Percentiles rank a stretch among this genome's conserved stretches.
Evolutionary conservation across 2,888 invertebrate species (phyloP).

Genomic region (Lasioglossum figueresi): DNA sequence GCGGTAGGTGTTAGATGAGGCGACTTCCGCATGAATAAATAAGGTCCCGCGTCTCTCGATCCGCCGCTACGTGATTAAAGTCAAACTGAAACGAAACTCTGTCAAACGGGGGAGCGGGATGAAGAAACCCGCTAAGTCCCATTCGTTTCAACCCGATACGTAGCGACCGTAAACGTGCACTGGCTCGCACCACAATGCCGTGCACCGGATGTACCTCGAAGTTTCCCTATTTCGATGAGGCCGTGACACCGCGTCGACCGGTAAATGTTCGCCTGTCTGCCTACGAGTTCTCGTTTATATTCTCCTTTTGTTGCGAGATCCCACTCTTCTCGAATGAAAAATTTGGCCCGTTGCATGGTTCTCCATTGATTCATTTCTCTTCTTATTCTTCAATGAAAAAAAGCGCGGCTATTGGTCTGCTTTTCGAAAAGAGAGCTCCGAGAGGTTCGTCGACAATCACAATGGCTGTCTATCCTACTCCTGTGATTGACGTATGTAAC

Average conservation of each 20-base stretch:
- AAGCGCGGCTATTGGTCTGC: not conserved
- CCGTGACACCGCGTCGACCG: slow-evolving; percentile 18
- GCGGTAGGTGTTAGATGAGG: not conserved
- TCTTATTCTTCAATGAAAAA: not conserved
- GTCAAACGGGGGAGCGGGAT: not conserved
- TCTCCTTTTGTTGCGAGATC: slow-evolving; percentile 3
- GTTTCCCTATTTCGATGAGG: slow-evolving; percentile 52
- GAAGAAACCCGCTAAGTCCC: slow-evolving; percentile 12
- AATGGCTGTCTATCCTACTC: not conserved
- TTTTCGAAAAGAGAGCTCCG: not conserved
- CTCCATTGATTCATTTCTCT: no score
- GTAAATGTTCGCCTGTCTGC: slow-evolving; percentile 22
- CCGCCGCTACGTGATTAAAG: not conserved
- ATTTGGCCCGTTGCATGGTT: not conserved
- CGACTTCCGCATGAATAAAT: slow-evolving; percentile 12
- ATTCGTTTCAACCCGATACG: slow-evolving; percentile 33
- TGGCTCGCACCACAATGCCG: slow-evolving; percentile 43
- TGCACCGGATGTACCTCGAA: slow-evolving; percentile 44
- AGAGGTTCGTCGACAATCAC: not conserved
- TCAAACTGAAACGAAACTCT: not conserved
- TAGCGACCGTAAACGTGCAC: slow-evolving; percentile 34
- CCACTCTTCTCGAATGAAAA: slow-evolving; percentile 2
- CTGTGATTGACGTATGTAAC: no score
- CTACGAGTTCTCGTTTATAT: not conserved
- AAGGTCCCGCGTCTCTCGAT: not conserved